phyloP scores from a whole-genome alignment of 2,797 vertebrate genomes.

The Borostomias antarcticus region DNA sequence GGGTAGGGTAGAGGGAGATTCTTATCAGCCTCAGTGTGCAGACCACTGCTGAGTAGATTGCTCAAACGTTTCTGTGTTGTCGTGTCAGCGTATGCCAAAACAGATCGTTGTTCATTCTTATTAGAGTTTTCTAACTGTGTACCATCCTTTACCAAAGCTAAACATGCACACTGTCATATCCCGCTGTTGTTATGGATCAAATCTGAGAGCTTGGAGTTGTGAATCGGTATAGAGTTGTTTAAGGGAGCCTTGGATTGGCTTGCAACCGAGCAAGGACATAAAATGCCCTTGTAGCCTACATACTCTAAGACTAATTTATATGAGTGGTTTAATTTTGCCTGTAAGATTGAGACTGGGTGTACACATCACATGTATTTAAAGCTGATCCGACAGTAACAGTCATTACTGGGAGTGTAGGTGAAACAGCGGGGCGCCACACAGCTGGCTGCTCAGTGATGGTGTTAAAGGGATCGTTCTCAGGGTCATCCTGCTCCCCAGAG shows the following conservation, averaged over 20 bases:
- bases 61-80: constrained; percentile 5
- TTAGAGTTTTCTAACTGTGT: constrained; percentile 8
- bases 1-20: background rate
- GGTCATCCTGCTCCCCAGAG: background rate
- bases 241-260: background rate
- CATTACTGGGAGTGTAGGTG: constrained; percentile 3
- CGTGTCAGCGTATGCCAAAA: constrained; percentile 11
- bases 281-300: too few relatives aligned
- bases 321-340: too few relatives aligned
- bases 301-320: too few relatives aligned
- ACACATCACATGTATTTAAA: constrained; percentile 1
- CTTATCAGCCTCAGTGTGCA: constrained; percentile 34
- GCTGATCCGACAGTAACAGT: constrained; percentile 1
- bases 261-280: background rate
- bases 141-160: background rate
- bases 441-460: constrained; percentile 17
- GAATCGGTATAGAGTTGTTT: background rate
- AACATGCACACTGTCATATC: background rate
- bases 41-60: background rate
- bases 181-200: background rate
- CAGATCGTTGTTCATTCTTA: constrained; percentile 1
- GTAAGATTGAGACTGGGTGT: background rate
- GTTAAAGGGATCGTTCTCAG: background rate
- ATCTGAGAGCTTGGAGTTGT: background rate
- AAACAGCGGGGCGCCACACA: background rate